phyloP scores from a whole-genome alignment of 2,113 vertebrate genomes.

The Pseudonaja textilis region DNA sequence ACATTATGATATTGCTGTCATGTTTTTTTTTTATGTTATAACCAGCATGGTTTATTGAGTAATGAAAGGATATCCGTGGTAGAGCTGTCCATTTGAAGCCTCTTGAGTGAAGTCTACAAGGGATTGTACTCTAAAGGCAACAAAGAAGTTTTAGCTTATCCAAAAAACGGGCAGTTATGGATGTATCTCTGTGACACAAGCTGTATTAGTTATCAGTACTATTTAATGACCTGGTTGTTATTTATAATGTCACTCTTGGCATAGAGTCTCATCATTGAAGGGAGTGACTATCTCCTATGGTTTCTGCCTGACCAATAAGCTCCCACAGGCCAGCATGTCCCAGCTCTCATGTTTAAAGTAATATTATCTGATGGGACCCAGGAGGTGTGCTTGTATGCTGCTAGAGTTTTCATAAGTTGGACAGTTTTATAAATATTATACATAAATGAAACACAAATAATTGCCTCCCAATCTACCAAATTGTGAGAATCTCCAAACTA shows the following conservation, averaged over 20 bases:
- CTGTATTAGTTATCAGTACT: neutral
- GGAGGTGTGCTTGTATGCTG: neutral
- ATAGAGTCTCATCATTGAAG: neutral
- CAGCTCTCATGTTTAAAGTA: neutral
- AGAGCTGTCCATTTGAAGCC: neutral
- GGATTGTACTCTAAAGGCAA: neutral
- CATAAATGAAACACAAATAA: neutral
- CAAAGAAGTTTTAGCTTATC: neutral
- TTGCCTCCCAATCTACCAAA: neutral
- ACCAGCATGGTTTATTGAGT: neutral
- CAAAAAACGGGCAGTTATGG: neutral
- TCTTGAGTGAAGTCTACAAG: neutral
- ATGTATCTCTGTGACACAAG: neutral
- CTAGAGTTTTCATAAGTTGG: neutral
- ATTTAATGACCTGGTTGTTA: neutral
- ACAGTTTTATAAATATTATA: neutral
- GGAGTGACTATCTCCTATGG: neutral
- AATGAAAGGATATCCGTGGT: neutral
- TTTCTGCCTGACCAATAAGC: neutral
- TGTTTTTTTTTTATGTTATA: neutral
- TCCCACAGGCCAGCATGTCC: neutral
- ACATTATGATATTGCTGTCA: neutral
- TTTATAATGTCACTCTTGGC: neutral
- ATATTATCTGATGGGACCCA: neutral
- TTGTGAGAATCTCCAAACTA: neutral